phyloP scores from a whole-genome alignment of 2,113 vertebrate genomes.

The Arizona elegans region DNA sequence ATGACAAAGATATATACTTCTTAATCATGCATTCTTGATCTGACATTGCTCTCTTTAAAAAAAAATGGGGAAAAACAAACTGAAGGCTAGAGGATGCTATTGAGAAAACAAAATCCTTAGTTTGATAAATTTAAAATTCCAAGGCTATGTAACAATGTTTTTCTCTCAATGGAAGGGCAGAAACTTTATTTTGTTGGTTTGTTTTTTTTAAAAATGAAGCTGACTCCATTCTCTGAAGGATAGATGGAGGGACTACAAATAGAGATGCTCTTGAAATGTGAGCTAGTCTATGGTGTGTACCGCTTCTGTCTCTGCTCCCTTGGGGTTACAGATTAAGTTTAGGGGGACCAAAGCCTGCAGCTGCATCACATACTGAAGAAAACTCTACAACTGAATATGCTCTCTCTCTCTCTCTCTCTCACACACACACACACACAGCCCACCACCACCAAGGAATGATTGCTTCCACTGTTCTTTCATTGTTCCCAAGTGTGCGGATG shows the following conservation, averaged over 20 bases:
- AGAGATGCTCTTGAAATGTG: background rate
- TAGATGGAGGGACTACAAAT: background rate
- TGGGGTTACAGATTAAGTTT: slow-evolving; percentile 6
- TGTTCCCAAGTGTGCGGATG: background rate
- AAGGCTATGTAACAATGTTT: background rate
- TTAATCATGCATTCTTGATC: background rate
- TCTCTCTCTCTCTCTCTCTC: too few species aligned
- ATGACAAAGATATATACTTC: background rate
- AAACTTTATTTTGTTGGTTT: background rate
- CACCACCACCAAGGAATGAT: rapidly evolving
- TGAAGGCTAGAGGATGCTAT: background rate
- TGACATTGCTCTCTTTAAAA: background rate
- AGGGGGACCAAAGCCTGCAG: background rate
- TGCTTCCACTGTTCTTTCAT: background rate
- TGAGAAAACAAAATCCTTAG: background rate
- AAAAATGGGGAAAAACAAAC: background rate
- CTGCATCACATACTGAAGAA: background rate
- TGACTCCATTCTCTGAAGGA: background rate
- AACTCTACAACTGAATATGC: rapidly evolving
- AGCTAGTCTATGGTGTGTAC: background rate
- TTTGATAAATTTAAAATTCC: background rate
- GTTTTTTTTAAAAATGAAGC: background rate
- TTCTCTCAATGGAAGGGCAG: slow-evolving; percentile 6
- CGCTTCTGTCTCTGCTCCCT: background rate
- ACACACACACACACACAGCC: too few species aligned